phyloP scores from a whole-genome alignment of 1,140 invertebrate genomes.

The Helicoverpa armigera region DNA sequence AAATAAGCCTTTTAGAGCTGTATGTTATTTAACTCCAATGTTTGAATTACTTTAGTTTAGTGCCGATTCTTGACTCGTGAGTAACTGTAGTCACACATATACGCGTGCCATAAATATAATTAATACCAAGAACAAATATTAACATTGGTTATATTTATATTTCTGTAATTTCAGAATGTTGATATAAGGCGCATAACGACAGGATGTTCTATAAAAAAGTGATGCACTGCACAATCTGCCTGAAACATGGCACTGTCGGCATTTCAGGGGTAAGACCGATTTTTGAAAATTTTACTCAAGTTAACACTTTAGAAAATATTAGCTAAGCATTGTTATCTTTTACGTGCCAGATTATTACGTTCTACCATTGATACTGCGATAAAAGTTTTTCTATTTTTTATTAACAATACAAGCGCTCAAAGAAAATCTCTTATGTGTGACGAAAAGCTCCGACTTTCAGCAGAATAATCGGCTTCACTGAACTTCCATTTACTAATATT shows the following conservation, averaged over 20 bases:
- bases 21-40: constrained; percentile 28
- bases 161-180: constrained; percentile 72
- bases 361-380: background rate
- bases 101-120: background rate
- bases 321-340: background rate
- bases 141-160: constrained; percentile 9
- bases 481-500: no score
- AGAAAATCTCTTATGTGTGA: no score
- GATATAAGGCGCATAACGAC: constrained; percentile 58
- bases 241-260: constrained; percentile 69
- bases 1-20: background rate
- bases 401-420: no score
- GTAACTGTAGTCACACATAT: constrained; percentile 13
- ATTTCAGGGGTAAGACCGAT: constrained; percentile 67
- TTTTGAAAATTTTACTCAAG: background rate
- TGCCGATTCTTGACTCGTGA: constrained; percentile 1
- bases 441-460: no score
- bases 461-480: no score
- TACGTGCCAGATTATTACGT: constrained; percentile 10
- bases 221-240: constrained; percentile 72
- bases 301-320: background rate
- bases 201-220: constrained; percentile 80
- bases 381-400: no score
- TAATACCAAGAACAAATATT: background rate
- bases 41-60: constrained; percentile 7